Evolutionary conservation across 2,113 vertebrate genomes (phyloP), one percentile per base, ranked within the genome.

Genomic region (Leptobrachium leishanense): DNA sequence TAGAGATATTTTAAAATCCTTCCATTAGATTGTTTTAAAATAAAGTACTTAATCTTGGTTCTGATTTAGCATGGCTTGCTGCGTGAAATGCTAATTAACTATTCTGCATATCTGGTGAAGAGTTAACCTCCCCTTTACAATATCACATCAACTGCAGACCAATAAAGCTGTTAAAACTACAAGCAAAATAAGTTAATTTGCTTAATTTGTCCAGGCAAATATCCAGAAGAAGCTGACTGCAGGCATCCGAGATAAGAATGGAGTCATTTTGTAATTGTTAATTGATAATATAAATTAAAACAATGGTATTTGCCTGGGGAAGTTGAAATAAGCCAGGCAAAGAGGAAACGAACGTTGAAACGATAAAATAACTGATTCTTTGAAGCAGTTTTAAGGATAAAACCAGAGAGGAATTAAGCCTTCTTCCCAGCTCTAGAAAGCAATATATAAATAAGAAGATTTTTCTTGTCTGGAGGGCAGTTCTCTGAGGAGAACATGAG

Each of bases 241-340:
- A 62, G 75, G 75, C 75, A 46, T 67, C 75, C 66, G 11, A 62
- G 75, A 77, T 77, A 77, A 77, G 75, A 77, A 77, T 77, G 75
- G 75, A 69, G 66, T 77, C 75, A 77, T 77, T 77, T 46, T 77
- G 42, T 77, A 77, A 77, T 77, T 77, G 75, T 70, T 77, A 77
- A 77, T 77, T 77, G 75, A 77, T 77, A 77, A 77, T 77, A 77
- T 69, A 77, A 77, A 77, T 77, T 77, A 77, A 77, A 77, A 69
- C 67, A 62, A 77, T 70, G 66, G 69, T 77, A 77, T 69, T 77
- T 70, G 75, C 75, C 75, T 46, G 66, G 68, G 66, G 75, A 77
- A 70, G 75, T 62, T 57, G 42, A 62, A 77, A 77, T 77, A 69
- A 77, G 67, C 75, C 67, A 59, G 42, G 75, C 66, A 77, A 3